phyloP scores from a whole-genome alignment of 2,888 invertebrate species.

The Phlogophora meticulosa region DNA sequence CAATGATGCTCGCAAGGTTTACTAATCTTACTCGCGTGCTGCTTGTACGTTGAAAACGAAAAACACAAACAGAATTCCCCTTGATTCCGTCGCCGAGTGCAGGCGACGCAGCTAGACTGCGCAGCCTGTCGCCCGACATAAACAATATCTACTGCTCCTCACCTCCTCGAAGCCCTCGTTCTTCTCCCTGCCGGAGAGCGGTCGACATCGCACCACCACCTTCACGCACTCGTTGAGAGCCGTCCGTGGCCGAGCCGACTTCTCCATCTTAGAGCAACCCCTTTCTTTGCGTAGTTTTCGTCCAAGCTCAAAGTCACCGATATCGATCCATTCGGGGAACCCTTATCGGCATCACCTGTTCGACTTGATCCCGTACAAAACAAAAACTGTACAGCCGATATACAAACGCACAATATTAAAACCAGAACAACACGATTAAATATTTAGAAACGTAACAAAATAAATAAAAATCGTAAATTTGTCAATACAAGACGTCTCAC shows the following conservation, averaged over 20 bases:
- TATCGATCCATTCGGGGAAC: conserved; percentile 89
- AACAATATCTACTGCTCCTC: conserved; percentile 66
- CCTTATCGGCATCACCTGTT: conserved; percentile 86
- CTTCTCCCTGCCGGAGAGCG: conserved; percentile 97
- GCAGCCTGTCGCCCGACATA: conserved; percentile 70
- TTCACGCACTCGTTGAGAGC: conserved; percentile 96
- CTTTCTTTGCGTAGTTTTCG: conserved; percentile 75
- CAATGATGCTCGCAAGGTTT: conserved; percentile 3
- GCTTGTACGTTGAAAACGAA: conserved; percentile 42
- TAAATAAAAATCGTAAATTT: conserved; percentile 87
- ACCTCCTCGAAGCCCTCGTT: conserved; percentile 93
- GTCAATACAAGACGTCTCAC: conserved; percentile 71
- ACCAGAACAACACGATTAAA: conserved; percentile 78
- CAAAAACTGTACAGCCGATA: conserved; percentile 67
- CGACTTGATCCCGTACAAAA: conserved; percentile 69
- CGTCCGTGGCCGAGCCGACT: conserved; percentile 88
- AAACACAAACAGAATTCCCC: conserved; percentile 49
- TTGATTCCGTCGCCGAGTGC: conserved; percentile 43
- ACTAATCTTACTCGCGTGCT: conserved; percentile 17
- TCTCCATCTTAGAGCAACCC: conserved; percentile 86
- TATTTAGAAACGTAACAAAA: conserved; percentile 82
- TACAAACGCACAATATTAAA: conserved; percentile 71
- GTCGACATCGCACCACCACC: conserved; percentile 99
- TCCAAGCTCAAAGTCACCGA: conserved; percentile 83
- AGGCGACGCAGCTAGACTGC: conserved; percentile 79